phyloP scores from a whole-genome alignment of 2,888 invertebrate species.

The Spilosoma lubricipeda region DNA sequence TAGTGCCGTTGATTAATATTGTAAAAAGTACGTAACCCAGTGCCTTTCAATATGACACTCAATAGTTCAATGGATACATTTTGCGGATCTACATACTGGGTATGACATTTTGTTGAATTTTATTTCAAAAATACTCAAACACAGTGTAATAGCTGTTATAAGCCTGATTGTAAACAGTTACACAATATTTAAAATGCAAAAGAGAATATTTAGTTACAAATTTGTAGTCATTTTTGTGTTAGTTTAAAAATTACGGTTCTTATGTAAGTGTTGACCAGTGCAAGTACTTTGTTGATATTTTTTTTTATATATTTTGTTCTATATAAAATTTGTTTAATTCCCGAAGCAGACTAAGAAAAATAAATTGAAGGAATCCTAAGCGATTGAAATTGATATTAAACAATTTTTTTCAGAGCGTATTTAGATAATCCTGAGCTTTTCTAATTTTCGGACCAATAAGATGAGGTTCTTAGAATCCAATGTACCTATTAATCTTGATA shows the following conservation, averaged over 20 bases:
- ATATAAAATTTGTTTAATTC: not conserved
- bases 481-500: not conserved
- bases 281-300: not conserved
- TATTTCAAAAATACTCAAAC: not conserved
- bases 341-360: too few species aligned
- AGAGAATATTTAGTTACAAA: not conserved
- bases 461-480: not conserved
- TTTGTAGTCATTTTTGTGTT: not conserved
- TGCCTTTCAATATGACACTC: slow-evolving; percentile 65
- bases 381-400: not conserved
- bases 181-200: too few species aligned
- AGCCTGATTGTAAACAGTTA: not conserved
- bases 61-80: slow-evolving; percentile 90
- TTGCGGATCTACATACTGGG: slow-evolving; percentile 94
- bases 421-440: too few species aligned
- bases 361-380: not conserved
- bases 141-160: not conserved
- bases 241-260: not conserved
- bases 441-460: not conserved
- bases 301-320: not conserved
- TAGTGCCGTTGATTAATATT: not conserved
- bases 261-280: not conserved
- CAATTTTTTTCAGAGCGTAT: too few species aligned
- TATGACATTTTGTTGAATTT: slow-evolving; percentile 59
- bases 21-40: not conserved